A percentile compares a stretch with the other conserved stretches of the same genome.
Evolutionary conservation across 2,797 vertebrate species (phyloP).

Genomic region (Eupleurogrammus muticus): DNA sequence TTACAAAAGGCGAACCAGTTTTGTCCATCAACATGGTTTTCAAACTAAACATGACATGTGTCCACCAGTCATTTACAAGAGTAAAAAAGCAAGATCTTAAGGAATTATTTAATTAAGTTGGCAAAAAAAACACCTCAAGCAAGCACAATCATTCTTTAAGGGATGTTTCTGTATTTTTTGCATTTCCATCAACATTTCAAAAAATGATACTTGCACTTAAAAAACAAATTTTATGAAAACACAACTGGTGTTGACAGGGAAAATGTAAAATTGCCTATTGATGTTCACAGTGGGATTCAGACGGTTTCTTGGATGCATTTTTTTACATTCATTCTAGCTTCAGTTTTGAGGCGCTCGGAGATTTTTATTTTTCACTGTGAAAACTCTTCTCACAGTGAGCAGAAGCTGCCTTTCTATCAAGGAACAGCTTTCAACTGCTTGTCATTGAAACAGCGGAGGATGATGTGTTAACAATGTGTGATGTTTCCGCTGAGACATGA

Average conservation of each 20-base stretch:
- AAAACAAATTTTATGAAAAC: too few species aligned
- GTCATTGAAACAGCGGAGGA: slow-evolving; percentile 18
- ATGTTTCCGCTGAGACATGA: neutral
- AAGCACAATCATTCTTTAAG: too few species aligned
- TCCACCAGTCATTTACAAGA: too few species aligned
- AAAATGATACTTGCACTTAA: too few species aligned
- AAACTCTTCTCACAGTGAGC: slow-evolving; percentile 14
- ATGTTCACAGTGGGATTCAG: slow-evolving; percentile 4
- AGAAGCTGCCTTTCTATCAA: slow-evolving; percentile 4
- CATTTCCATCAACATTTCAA: too few species aligned
- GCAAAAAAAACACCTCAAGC: too few species aligned
- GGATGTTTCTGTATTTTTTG: too few species aligned
- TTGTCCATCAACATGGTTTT: too few species aligned
- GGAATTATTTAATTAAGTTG: too few species aligned
- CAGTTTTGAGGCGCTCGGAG: neutral
- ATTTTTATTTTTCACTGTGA: slow-evolving; percentile 13
- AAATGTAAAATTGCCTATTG: neutral
- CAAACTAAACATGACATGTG: too few species aligned
- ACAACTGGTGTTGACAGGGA: neutral
- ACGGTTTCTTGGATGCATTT: neutral
- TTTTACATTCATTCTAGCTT: slow-evolving; percentile 1
- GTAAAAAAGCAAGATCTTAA: too few species aligned
- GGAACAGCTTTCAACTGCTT: neutral
- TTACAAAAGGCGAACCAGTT: too few species aligned
- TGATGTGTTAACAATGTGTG: slow-evolving; percentile 1